Evolutionary conservation across 1,140 invertebrate species (phyloP), one percentile per base, ranked within the genome.

Genomic region (Drosophila orosa): DNA sequence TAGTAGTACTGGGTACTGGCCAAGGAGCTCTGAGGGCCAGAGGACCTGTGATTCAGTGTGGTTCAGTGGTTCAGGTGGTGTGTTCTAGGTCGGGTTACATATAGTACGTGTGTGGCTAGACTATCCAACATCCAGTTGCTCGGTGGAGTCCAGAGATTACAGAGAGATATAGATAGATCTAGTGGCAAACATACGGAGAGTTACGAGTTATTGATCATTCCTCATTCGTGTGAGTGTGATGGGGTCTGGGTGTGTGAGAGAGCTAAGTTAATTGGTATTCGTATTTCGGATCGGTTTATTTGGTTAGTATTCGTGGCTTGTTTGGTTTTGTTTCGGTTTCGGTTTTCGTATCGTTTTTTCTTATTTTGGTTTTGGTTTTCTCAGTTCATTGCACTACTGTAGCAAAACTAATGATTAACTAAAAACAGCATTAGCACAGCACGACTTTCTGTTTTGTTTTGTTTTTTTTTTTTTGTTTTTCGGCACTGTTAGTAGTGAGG

Each of bases 331-430:
- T 65, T 57, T 61, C 29, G 25, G 52, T 54, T 74, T 57, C n/a
- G 47, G 60, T 63, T 71, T 48, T 50, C 27, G 68, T 55, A 57
- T 59, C 12, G 29, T 39, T 69, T 74, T 76, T 67, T 27, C 52
- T 65, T 72, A n/a, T 56, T 24, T 25, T 25, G 24, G 17, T 25
- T 54, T 54, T 52, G 48, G 47, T 31, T 59, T 81, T 52, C 56
- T 62, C 61, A 60, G 60, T 86, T 89, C 71, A 81, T 86, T 79
- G 83, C 84, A 90, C 84, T 87, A 87, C 84, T 83, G 67, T 83
- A 73, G 71, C 74, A 83, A 87, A 87, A 89, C 84, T 87, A 87
- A 87, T 87, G 76, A 78, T 67, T 67, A 90, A 87, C 80, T 87
- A 89, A 87, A 66, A 89, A 84, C 68, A 83, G 76, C 71, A 89